Percentiles rank a stretch among this genome's conserved stretches.
phyloP scores from a whole-genome alignment of 1,140 invertebrate genomes.

The Drosophila arawakana region DNA sequence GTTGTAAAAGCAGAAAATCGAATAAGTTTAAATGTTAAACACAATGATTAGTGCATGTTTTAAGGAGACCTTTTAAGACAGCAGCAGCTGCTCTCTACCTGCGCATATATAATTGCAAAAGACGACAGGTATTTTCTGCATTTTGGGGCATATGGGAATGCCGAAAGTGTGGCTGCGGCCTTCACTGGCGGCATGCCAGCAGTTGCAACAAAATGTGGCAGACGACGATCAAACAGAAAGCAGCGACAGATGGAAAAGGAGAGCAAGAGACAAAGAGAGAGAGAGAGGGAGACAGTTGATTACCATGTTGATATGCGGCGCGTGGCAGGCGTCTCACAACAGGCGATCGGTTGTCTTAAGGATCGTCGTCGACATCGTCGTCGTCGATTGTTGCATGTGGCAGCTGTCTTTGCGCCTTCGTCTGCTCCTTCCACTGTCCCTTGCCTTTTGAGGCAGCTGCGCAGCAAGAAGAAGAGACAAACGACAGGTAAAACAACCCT shows the following conservation, averaged over 20 bases:
- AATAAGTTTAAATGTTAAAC: slow-evolving; percentile 34
- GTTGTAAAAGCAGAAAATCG: slow-evolving; percentile 7
- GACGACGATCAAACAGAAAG: slow-evolving; percentile 38
- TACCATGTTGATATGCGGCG: slow-evolving; percentile 82
- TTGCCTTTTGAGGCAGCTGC: slow-evolving; percentile 63
- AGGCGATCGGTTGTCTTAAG: slow-evolving; percentile 27
- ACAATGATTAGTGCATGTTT: slow-evolving; percentile 65
- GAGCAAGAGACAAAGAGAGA: not conserved
- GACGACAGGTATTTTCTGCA: slow-evolving; percentile 56
- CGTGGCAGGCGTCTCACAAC: slow-evolving; percentile 61
- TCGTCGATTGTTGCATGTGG: slow-evolving; percentile 45
- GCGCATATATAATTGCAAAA: slow-evolving; percentile 63
- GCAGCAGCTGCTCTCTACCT: slow-evolving; percentile 47
- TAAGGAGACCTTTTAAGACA: slow-evolving; percentile 1
- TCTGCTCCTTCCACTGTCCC: slow-evolving; percentile 8
- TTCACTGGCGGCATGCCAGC: slow-evolving; percentile 59
- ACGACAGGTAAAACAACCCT: slow-evolving; percentile 75
- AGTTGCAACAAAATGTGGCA: slow-evolving; percentile 57
- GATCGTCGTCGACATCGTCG: slow-evolving; percentile 47
- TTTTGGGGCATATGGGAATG: slow-evolving; percentile 41
- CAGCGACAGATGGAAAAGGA: slow-evolving; percentile 53
- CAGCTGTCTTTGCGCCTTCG: slow-evolving; percentile 58
- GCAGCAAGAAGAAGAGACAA: slow-evolving; percentile 20
- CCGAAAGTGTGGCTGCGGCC: not conserved
- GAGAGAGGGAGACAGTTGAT: slow-evolving; percentile 43